Conservation (phyloP, 2,113 vertebrate species). For the Rhynchomys soricoides region DNA sequence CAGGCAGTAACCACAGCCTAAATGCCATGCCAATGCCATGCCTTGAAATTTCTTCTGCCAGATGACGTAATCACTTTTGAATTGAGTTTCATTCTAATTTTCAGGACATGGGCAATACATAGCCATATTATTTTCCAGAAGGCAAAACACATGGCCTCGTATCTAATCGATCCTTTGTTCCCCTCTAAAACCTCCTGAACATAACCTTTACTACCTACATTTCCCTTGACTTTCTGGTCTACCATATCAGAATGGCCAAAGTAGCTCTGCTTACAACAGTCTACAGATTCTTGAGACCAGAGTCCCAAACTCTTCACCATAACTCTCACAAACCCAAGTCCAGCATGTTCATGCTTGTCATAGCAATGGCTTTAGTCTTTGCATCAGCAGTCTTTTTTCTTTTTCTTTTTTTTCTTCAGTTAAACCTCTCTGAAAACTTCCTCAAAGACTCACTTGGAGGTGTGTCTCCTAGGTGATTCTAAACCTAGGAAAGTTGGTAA, state of each 20-base stretch:
- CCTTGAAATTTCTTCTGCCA: neutral
- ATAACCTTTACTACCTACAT: neutral
- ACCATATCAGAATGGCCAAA: neutral
- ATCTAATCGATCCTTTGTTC: neutral
- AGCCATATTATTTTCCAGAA: neutral
- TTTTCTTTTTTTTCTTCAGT: neutral
- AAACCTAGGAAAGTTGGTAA: neutral
- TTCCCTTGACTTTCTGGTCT: neutral
- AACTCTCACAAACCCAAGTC: neutral
- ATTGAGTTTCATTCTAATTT: neutral
- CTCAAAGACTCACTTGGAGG: neutral
- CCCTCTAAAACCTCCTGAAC: neutral
- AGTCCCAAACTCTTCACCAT: neutral
- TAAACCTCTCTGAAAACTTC: neutral
- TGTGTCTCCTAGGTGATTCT: neutral
- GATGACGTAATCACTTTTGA: neutral
- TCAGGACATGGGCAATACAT: neutral
- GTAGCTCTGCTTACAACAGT: neutral
- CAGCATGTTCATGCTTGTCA: neutral
- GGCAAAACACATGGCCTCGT: neutral
- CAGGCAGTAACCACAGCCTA: no score
- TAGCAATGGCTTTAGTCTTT: neutral
- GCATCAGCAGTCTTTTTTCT: no score
- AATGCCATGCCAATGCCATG: neutral
- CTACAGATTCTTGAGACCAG: neutral